A percentile compares a stretch with the other conserved stretches of the same genome.
These are phyloP conservation scores for Trididemnum nubilum DNA, from an alignment of 23 tunicate genomes.

Conservation along the genomic window DNA sequence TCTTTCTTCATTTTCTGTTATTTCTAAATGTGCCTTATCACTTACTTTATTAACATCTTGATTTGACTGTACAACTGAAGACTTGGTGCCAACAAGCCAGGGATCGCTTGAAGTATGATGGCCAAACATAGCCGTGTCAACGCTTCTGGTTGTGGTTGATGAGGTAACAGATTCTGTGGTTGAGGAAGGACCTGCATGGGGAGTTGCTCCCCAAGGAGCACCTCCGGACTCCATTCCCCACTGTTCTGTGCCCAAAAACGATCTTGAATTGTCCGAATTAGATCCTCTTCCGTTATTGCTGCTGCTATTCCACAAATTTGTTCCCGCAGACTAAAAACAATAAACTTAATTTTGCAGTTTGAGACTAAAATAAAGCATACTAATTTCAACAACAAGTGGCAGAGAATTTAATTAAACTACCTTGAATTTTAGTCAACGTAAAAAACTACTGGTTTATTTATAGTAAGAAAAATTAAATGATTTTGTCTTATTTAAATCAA, in stretches of 20 bases:
- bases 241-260: constrained; percentile 85
- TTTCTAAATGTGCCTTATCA: too few relatives aligned
- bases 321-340: constrained; percentile 12
- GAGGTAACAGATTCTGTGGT: neutral
- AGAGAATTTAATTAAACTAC: too few relatives aligned
- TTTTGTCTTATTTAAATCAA: too few relatives aligned
- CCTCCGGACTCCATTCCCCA: constrained; percentile 97
- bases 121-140: neutral
- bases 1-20: too few relatives aligned
- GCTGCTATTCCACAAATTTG: constrained; percentile 44
- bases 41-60: too few relatives aligned
- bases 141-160: neutral
- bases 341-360: neutral
- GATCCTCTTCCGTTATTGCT: neutral
- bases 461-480: too few relatives aligned
- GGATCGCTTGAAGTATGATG: neutral
- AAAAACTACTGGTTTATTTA: too few relatives aligned
- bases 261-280: constrained; percentile 58
- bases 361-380: neutral
- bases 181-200: neutral
- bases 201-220: constrained; percentile 79
- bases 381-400: neutral
- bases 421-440: too few relatives aligned
- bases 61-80: neutral
- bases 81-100: constrained; percentile 15